Base-by-base conservation (phyloP, 2,797 vertebrate species). In the Microcaecilia unicolor region DNA sequence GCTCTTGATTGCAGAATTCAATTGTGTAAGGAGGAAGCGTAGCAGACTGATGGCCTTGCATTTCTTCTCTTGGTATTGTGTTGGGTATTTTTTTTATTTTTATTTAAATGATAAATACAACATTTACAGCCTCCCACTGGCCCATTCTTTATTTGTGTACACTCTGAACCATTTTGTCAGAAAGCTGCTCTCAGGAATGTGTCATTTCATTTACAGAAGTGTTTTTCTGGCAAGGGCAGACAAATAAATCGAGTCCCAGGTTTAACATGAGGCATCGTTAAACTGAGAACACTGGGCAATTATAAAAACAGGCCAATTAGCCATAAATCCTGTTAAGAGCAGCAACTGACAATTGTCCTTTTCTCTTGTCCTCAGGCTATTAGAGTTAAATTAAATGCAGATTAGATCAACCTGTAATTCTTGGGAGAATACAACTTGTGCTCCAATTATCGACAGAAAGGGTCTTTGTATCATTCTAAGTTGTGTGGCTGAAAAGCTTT, bases 31-130 rank as follows among this genome's bases (percentile, higher is more conserved):
- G n/a, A n/a, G n/a, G n/a, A n/a, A n/a, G n/a, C n/a, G n/a, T n/a
- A n/a, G n/a, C n/a, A n/a, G n/a, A n/a, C n/a, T n/a, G n/a, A n/a
- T n/a, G n/a, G n/a, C n/a, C n/a, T n/a, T n/a, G n/a, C n/a, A n/a
- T n/a, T n/a, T n/a, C n/a, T n/a, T n/a, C n/a, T n/a, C n/a, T n/a
- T n/a, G n/a, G n/a, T n/a, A n/a, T n/a, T n/a, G n/a, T n/a, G n/a
- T n/a, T n/a, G n/a, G n/a, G 16, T 37, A 16, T 29, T 22, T 29
- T 17, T 18, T 23, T 23, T n/a, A n/a, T n/a, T n/a, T n/a, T n/a
- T n/a, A n/a, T n/a, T n/a, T n/a, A n/a, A 37, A 37, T 29, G 25
- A 29, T 20, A 37, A 28, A 28, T 30, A 29, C 11, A 51, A 28
- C n/a, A n/a, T n/a, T n/a, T n/a, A n/a, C n/a, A n/a, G n/a, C n/a